Conservation (phyloP, 2,113 vertebrate species). For the Syngnathus typhle region DNA sequence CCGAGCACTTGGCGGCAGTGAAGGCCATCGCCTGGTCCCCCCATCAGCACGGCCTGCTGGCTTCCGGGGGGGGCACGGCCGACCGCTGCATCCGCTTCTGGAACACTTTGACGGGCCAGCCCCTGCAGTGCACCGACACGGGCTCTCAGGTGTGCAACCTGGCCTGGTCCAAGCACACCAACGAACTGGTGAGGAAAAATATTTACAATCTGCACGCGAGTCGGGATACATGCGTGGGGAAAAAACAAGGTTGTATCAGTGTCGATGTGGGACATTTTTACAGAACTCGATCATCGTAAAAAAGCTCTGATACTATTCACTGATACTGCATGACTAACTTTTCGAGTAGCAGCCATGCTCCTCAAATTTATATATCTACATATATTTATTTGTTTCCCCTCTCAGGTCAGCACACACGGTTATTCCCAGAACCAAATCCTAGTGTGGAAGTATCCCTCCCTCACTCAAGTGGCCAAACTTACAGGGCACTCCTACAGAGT, state of each 20-base stretch:
- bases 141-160: constrained; percentile 98
- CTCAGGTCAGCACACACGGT: constrained; percentile 94
- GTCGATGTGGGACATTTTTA: no score
- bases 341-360: no score
- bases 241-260: no score
- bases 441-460: constrained; percentile 96
- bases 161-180: constrained; percentile 98
- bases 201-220: no score
- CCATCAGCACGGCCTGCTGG: constrained; percentile 91
- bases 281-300: no score
- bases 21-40: constrained; percentile 99
- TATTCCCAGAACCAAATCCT: constrained; percentile 99
- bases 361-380: no score
- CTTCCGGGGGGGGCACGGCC: constrained; percentile 88
- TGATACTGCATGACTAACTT: no score
- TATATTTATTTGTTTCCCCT: neutral
- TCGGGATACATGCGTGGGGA: no score
- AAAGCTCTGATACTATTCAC: no score
- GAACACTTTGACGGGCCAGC: constrained; percentile 96
- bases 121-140: constrained; percentile 92
- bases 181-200: constrained; percentile 81
- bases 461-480: constrained; percentile 96
- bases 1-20: constrained; percentile 92
- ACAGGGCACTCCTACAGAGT: constrained; percentile 95
- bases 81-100: constrained; percentile 99